Evolutionary conservation across 2,888 invertebrate species (phyloP), one percentile per base, ranked within the genome.

Genomic region (Cremastinae sp.): DNA sequence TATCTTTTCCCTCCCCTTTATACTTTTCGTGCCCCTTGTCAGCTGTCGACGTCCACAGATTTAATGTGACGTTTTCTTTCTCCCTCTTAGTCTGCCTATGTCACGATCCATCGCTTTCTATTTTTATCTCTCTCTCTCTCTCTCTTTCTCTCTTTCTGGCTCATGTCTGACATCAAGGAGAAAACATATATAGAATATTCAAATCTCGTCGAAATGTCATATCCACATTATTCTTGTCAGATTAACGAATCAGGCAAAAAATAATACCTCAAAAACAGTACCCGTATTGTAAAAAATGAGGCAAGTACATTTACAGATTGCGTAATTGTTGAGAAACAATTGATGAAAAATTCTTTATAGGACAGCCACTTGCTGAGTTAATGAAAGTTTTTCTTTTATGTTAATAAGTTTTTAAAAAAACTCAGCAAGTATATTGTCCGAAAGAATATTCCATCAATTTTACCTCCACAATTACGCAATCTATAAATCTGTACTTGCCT

Each of bases 1-100:
- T 61, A 61, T 61, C 59, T 70, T 51, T 59, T 49, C 36, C 61
- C 18, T 22, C 54, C 74, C 66, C 74, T 62, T 56, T 56, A 28
- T 28, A 51, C 62, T 54, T 68, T 59, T 62, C 64, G 64, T 53
- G 61, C 53, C 58, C 68, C 28, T 28, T 72, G 72, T 76, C 75
- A 76, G 72, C 75, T 72, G 75, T 76, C 75, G 66, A 68, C 71
- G 68, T 72, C 58, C 66, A 18, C 66, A 58, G 62, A 62, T 76
- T 72, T 72, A 72, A 76, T 72, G 53, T 59, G 62, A 68, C 62
- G 56, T 64, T 75, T 66, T 74, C 49, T 43, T 28, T 49, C 7
- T n/a, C 28, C 38, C 5, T 28, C 28, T 28, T 5, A 5, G 28
- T 5, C 28, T 28, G 5, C 2, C 28, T 28, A 3, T 28, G 5